These are phyloP conservation scores for Bombus affinis DNA, from an alignment of 1,140 invertebrate genomes.

Conservation along the genomic window DNA sequence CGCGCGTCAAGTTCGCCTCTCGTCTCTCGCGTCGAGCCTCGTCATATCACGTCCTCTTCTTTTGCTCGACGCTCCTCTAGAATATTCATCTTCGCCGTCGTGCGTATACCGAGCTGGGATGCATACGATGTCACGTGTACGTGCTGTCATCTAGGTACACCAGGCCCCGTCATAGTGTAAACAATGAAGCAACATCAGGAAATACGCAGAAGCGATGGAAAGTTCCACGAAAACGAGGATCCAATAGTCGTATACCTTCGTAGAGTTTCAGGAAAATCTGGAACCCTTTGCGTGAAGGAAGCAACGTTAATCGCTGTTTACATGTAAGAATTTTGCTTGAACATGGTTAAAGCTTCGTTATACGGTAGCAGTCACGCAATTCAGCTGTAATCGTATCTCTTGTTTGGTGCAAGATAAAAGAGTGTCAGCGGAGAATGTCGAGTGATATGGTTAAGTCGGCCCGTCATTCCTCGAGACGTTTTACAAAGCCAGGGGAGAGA, in stretches of 20 bases:
- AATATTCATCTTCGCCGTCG: constrained; percentile 43
- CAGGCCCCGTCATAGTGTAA: constrained; percentile 24
- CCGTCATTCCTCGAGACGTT: background rate
- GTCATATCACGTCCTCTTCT: constrained; percentile 39
- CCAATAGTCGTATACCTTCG: background rate
- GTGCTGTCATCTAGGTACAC: constrained; percentile 35
- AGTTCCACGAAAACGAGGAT: constrained; percentile 5
- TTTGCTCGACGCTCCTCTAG: background rate
- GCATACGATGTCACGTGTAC: constrained; percentile 31
- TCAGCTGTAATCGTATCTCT: background rate
- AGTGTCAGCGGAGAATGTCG: background rate
- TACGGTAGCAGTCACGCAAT: background rate
- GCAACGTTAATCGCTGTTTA: constrained; percentile 4
- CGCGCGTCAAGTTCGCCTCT: constrained; percentile 48
- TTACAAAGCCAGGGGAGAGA: background rate
- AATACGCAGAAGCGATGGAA: background rate
- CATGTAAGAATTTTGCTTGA: background rate
- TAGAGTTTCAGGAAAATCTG: background rate
- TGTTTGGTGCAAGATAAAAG: background rate
- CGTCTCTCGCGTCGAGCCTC: constrained; percentile 47
- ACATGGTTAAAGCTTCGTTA: background rate
- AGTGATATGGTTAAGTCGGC: background rate
- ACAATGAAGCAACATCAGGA: constrained; percentile 40
- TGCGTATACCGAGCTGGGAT: background rate
- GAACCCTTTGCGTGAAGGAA: background rate